Evolutionary conservation across 1,140 invertebrate genomes (phyloP).

Genomic region (Bombus affinis): DNA sequence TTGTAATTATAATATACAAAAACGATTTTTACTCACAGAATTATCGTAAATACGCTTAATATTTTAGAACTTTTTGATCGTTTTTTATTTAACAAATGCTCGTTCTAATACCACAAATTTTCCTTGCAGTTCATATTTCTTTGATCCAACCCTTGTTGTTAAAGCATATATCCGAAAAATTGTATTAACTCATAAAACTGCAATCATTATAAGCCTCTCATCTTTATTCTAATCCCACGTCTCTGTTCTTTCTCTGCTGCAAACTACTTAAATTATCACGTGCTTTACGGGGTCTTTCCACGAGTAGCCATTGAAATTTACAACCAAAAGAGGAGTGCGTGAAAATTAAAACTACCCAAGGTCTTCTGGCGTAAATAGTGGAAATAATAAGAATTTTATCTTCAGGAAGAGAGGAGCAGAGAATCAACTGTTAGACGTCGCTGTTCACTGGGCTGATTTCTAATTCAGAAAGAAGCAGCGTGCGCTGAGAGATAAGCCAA

Average conservation of each 20-base stretch:
- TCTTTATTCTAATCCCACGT: neutral
- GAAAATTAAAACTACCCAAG: neutral
- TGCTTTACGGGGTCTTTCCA: neutral
- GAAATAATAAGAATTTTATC: neutral
- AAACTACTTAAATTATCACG: neutral
- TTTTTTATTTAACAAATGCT: no score
- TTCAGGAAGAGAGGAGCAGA: neutral
- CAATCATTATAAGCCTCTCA: no score
- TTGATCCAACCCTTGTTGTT: no score
- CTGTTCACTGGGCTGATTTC: constrained; percentile 33
- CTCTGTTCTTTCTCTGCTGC: neutral
- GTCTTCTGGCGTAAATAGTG: no score
- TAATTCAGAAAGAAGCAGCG: constrained; percentile 40
- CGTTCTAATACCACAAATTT: no score
- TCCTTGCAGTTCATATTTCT: no score
- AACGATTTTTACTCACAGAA: no score
- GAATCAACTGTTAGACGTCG: neutral
- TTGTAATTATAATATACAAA: no score
- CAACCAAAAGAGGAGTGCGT: neutral
- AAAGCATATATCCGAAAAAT: no score
- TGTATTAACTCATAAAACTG: no score
- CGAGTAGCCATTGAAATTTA: neutral
- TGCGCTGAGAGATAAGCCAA: neutral
- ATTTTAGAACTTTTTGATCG: no score
- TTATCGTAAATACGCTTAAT: no score